phyloP scores from a whole-genome alignment of 2,888 invertebrate genomes.

The Portevinia maculata region DNA sequence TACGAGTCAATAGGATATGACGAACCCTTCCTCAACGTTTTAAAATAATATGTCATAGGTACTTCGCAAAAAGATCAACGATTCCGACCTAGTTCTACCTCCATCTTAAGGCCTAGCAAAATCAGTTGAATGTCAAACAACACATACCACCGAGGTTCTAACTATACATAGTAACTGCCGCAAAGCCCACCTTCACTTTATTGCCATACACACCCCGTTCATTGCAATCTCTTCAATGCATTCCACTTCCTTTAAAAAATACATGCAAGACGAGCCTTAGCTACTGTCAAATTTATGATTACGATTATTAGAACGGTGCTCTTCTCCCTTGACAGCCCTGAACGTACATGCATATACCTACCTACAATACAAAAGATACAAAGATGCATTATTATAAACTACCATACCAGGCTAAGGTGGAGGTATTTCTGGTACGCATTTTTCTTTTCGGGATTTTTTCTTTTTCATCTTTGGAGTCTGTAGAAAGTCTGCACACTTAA shows the following conservation, averaged over 20 bases:
- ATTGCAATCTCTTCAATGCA: conserved; percentile 31
- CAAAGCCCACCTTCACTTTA: conserved; percentile 1
- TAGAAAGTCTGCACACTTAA: conserved; percentile 13
- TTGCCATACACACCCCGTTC: neutral
- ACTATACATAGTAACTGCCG: conserved; percentile 24
- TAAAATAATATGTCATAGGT: no score
- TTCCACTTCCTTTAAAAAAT: conserved; percentile 29
- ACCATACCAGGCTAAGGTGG: conserved; percentile 1
- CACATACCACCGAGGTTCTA: neutral
- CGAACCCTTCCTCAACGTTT: no score
- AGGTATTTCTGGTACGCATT: conserved; percentile 33
- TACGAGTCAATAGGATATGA: no score
- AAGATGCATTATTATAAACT: conserved; percentile 26
- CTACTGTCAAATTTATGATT: conserved; percentile 63
- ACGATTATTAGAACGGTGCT: conserved; percentile 44
- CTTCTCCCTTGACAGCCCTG: neutral
- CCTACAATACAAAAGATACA: neutral
- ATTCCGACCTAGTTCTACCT: no score
- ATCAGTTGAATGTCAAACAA: conserved; percentile 44
- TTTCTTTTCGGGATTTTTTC: conserved; percentile 35
- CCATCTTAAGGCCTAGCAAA: neutral
- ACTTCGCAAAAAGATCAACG: no score
- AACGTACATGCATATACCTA: neutral
- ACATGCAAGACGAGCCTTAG: conserved; percentile 42
- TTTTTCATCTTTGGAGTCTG: conserved; percentile 29